These are phyloP conservation scores for Pseudomyrmex pallidus DNA, from an alignment of 1,140 invertebrate species.

Conservation along the genomic window DNA sequence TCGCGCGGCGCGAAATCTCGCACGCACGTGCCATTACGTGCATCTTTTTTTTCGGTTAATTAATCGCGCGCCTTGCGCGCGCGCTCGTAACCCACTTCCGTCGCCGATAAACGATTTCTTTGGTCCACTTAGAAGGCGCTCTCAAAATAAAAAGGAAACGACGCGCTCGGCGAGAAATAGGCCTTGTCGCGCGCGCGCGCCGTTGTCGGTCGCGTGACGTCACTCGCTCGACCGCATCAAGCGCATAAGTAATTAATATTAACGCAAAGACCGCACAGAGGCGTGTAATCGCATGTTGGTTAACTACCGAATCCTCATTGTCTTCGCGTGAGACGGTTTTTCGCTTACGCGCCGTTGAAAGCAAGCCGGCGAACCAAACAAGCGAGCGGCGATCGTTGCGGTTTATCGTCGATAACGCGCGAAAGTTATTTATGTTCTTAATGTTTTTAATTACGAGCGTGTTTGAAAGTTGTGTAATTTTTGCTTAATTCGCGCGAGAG, in stretches of 20 bases:
- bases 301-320: conserved; percentile 20
- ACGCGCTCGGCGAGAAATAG: not conserved
- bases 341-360: conserved; percentile 34
- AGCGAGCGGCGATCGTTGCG: conserved; percentile 16
- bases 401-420: conserved; percentile 11
- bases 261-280: not conserved
- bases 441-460: conserved; percentile 33
- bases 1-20: not conserved
- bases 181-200: too few species aligned
- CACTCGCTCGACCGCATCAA: not conserved
- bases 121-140: conserved; percentile 38
- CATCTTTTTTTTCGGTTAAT: conserved; percentile 39
- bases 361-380: conserved; percentile 7
- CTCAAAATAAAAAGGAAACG: not conserved
- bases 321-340: conserved; percentile 30
- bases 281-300: conserved; percentile 33
- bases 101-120: conserved; percentile 54
- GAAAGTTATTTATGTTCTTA: conserved; percentile 20
- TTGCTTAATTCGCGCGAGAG: conserved; percentile 15
- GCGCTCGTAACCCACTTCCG: conserved; percentile 47
- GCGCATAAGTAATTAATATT: conserved; percentile 30
- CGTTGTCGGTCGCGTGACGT: not conserved
- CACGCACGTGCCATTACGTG: not conserved
- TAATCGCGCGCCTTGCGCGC: conserved; percentile 37
- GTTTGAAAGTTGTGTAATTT: conserved; percentile 16